A percentile compares a stretch with the other conserved stretches of the same genome.
Conservation (phyloP, 1,140 invertebrate species). For the Sitodiplosis mosellana region DNA sequence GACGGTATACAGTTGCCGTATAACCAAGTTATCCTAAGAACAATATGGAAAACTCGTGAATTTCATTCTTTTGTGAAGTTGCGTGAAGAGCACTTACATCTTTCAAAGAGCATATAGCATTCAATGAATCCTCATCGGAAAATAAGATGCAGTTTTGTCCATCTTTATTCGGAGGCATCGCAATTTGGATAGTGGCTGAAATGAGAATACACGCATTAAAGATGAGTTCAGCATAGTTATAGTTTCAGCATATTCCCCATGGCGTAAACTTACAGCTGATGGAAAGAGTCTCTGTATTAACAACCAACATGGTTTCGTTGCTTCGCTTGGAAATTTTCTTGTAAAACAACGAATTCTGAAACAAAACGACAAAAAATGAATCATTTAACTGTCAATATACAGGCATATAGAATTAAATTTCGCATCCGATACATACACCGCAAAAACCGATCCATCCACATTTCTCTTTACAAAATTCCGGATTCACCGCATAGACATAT, state of each 20-base stretch:
- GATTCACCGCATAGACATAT: constrained; percentile 61
- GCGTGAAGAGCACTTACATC: constrained; percentile 18
- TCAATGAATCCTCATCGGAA: constrained; percentile 24
- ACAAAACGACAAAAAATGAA: constrained; percentile 4
- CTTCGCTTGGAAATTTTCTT: constrained; percentile 18
- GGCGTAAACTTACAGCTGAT: constrained; percentile 4
- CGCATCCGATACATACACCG: constrained; percentile 38
- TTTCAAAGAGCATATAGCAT: constrained; percentile 23
- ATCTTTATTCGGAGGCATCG: constrained; percentile 18
- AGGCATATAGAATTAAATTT: background rate
- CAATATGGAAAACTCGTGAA: too few relatives aligned
- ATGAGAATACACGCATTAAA: constrained; percentile 4
- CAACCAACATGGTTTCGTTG: constrained; percentile 18
- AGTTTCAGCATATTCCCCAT: too few relatives aligned
- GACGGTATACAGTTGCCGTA: constrained; percentile 18
- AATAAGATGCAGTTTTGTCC: constrained; percentile 22
- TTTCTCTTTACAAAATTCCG: constrained; percentile 53
- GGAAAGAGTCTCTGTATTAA: constrained; percentile 17
- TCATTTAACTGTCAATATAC: constrained; percentile 3
- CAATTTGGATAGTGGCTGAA: constrained; percentile 17
- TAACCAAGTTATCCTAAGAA: constrained; percentile 18
- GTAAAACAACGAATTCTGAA: constrained; percentile 17
- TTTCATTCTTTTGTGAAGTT: constrained; percentile 2
- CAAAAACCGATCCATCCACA: constrained; percentile 71
- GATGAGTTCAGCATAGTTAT: too few relatives aligned